These are phyloP conservation scores for Sinocyclocheilus maitianheensis DNA, from an alignment of 2,113 vertebrate species.

Conservation along the genomic window DNA sequence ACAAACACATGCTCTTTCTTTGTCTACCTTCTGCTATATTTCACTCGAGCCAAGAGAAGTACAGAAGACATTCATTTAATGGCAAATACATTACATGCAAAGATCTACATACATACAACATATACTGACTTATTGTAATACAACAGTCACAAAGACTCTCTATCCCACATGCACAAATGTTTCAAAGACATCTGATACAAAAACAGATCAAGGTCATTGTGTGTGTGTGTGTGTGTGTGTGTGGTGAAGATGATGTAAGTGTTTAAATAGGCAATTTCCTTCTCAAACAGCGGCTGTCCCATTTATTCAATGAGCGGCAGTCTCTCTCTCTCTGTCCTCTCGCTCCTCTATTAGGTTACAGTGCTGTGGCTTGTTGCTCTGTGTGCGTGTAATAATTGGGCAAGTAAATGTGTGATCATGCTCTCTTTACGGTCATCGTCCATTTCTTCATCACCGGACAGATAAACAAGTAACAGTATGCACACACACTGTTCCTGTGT, in stretches of 20 bases:
- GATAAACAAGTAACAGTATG: slow-evolving; percentile 40
- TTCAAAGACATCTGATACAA: slow-evolving; percentile 14
- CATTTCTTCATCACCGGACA: not conserved
- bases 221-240: not conserved
- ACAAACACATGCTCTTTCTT: slow-evolving; percentile 13
- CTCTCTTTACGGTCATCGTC: slow-evolving; percentile 5
- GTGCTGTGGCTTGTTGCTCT: slow-evolving; percentile 18
- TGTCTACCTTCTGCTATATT: slow-evolving; percentile 2
- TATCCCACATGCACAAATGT: not conserved
- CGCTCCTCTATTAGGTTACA: slow-evolving; percentile 29
- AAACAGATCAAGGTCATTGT: slow-evolving; percentile 33
- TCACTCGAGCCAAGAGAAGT: not conserved
- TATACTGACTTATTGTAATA: not conserved
- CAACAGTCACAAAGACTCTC: not conserved
- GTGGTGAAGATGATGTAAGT: slow-evolving; percentile 29
- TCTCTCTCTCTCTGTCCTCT: slow-evolving; percentile 7
- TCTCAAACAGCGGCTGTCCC: slow-evolving; percentile 19
- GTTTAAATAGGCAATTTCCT: slow-evolving; percentile 38
- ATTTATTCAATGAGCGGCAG: slow-evolving; percentile 35
- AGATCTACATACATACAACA: not conserved
- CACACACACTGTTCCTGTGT: slow-evolving; percentile 8
- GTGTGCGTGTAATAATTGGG: slow-evolving; percentile 21
- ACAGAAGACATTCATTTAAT: not conserved
- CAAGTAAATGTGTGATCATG: slow-evolving; percentile 35
- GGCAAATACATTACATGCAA: not conserved